Conservation (phyloP, 2,888 invertebrate species). For the Agrenia bidenticulata region DNA sequence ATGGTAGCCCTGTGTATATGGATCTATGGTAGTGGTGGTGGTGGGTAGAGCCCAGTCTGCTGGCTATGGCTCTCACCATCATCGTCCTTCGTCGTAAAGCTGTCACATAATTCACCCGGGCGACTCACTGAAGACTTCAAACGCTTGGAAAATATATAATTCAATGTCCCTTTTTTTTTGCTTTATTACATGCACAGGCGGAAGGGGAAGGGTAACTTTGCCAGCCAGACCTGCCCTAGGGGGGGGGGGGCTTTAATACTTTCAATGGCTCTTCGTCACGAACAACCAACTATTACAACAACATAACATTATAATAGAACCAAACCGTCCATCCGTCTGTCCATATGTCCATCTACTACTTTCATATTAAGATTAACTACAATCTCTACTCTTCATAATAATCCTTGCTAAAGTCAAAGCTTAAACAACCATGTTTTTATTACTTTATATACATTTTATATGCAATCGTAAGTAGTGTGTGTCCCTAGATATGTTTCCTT, state of each 20-base stretch:
- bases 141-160: constrained; percentile 52
- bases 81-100: constrained; percentile 35
- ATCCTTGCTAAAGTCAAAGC: no score
- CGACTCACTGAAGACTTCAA: constrained; percentile 50
- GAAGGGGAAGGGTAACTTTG: constrained; percentile 1
- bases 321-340: not conserved
- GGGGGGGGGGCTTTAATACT: constrained; percentile 6
- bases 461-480: no score
- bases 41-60: no score
- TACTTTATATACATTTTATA: no score
- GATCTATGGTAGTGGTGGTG: constrained; percentile 34
- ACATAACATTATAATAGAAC: constrained; percentile 2
- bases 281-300: constrained; percentile 16
- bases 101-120: constrained; percentile 51
- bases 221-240: not conserved
- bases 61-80: constrained; percentile 36
- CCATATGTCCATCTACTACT: not conserved
- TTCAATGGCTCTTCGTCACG: constrained; percentile 39
- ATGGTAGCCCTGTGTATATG: not conserved
- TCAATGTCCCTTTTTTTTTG: constrained; percentile 46
- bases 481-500: no score
- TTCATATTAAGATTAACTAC: constrained; percentile 1
- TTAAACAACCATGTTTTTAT: no score
- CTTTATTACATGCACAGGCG: constrained; percentile 35
- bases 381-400: no score